Evolutionary conservation across 2,113 vertebrate genomes (phyloP).

Genomic region (Paracanthobrama guichenoti): DNA sequence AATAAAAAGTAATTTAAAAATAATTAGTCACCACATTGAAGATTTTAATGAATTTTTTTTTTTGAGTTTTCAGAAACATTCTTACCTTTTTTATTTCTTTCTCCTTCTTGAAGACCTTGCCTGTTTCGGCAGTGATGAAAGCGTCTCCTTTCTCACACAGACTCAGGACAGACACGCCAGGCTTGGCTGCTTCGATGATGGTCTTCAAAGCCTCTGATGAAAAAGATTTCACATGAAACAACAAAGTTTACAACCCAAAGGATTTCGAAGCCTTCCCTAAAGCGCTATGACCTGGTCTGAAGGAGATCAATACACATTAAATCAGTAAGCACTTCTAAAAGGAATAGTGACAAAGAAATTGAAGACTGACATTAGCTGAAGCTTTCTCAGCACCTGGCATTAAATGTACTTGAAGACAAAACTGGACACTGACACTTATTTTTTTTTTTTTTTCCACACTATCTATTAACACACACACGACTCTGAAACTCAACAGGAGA

Average conservation of each 20-base stretch:
- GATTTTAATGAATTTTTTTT: background rate
- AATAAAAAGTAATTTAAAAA: background rate
- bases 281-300: background rate
- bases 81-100: constrained; percentile 99
- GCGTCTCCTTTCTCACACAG: constrained; percentile 92
- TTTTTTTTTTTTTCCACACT: background rate
- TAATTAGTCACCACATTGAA: background rate
- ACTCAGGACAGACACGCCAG: constrained; percentile 84
- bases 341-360: background rate
- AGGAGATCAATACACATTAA: background rate
- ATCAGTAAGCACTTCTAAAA: background rate
- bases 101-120: constrained; percentile 97
- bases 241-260: background rate
- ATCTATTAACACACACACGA: background rate
- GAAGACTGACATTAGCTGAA: background rate
- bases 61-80: background rate
- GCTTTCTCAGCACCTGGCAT: background rate
- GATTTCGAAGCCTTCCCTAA: background rate
- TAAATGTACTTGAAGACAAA: background rate
- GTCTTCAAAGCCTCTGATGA: constrained; percentile 82
- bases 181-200: constrained; percentile 80
- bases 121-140: constrained; percentile 90
- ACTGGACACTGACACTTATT: background rate
- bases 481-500: background rate
- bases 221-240: background rate